Conservation (phyloP, 2,113 vertebrate genomes). For the Aphelocoma coerulescens region DNA sequence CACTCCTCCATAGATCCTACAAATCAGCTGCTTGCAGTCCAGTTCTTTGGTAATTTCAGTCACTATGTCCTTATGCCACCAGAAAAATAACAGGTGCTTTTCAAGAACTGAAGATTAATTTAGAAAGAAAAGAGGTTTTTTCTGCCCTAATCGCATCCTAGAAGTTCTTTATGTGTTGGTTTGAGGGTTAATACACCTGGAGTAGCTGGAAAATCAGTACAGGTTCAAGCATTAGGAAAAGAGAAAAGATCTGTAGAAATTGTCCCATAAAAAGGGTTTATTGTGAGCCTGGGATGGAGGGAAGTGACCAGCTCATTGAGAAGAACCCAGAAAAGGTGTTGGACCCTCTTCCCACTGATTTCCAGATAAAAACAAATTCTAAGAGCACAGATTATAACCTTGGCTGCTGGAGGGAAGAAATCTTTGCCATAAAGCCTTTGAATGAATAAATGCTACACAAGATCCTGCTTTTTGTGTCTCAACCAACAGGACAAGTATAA, state of each 20-base stretch:
- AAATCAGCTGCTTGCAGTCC: background rate
- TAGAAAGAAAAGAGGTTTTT: background rate
- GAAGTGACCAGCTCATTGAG: background rate
- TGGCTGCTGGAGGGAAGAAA: accelerated
- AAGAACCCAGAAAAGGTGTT: background rate
- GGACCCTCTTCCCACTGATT: accelerated
- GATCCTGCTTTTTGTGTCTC: background rate
- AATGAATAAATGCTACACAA: background rate
- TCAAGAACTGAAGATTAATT: background rate
- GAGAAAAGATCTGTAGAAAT: background rate
- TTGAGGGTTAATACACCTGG: background rate
- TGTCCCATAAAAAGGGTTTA: background rate
- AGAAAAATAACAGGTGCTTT: background rate
- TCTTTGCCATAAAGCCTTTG: background rate
- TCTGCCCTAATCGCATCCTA: accelerated
- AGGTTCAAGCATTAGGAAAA: background rate
- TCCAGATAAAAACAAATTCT: background rate
- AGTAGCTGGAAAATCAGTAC: background rate
- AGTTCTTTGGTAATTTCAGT: background rate
- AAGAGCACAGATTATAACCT: background rate
- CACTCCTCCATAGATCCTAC: background rate
- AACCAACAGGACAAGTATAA: background rate
- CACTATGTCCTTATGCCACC: background rate
- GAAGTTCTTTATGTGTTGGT: accelerated
- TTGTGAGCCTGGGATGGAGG: background rate